Evolutionary conservation across 2,113 vertebrate species (phyloP), one percentile per base, ranked within the genome.

Genomic region (Arenaria interpres): DNA sequence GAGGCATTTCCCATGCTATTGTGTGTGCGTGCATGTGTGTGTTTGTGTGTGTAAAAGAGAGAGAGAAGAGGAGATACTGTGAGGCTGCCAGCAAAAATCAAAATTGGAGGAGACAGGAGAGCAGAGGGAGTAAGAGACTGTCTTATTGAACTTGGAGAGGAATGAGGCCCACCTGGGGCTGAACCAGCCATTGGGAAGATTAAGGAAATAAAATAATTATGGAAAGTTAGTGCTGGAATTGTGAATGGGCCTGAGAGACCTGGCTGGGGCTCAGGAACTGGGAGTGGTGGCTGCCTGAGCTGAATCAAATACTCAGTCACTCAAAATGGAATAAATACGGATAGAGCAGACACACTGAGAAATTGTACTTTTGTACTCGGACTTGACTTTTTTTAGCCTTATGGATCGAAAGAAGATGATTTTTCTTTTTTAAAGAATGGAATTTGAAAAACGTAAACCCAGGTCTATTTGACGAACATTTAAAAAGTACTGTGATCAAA

Each of bases 141-240:
- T 96, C 97, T 93, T 97, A 97, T 95, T 96, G 96, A 96, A 97
- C 96, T 97, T 97, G 91, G 95, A 98, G 85, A 92, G 96, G 92
- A 97, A 87, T 96, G 33, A 77, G 90, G 94, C 93, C 87, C 96
- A 96, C 90, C 95, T 97, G 95, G 92, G 97, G 96, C 94, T 91
- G 91, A 97, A 98, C 83, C 88, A 97, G 94, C 96, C 89, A 89
- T 94, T 96, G 97, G 97, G 93, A 97, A 98, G 97, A 98, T 98
- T 96, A 98, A 98, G 96, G 95, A 98, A 98, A 97, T 97, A 98
- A 98, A 98, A 97, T 98, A 95, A 97, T 98, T 98, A 97, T 94
- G 95, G 94, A 97, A 97, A 98, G 96, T 93, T 94, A 94, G 86
- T 96, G 89, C 97, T 98, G 96, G 96, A 98, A 97, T 97, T 97